Percentiles rank a stretch among this genome's conserved stretches.
Evolutionary conservation across 2,797 vertebrate species (phyloP).

Genomic region (Hoplostethus atlanticus): DNA sequence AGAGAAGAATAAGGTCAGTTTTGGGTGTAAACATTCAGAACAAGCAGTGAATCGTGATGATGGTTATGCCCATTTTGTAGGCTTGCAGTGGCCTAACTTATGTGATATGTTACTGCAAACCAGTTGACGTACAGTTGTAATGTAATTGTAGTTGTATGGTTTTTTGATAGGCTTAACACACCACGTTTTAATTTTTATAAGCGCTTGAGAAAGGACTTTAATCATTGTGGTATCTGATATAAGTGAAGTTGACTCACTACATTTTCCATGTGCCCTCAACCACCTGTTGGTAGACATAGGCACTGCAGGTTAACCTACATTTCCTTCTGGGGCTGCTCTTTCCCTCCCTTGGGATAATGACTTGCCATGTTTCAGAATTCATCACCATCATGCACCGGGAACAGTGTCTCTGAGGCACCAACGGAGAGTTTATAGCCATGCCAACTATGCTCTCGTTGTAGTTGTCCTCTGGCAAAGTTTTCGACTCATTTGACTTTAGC

Average conservation of each 20-base stretch:
- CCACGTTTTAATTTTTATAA: no score
- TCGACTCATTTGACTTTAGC: no score
- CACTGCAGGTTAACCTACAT: constrained; percentile 23
- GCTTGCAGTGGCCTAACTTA: not conserved
- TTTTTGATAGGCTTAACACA: no score
- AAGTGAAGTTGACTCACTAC: not conserved
- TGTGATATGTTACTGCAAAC: not conserved
- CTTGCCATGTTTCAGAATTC: constrained; percentile 26
- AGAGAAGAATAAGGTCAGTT: not conserved
- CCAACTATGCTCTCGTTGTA: not conserved
- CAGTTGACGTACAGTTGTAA: not conserved
- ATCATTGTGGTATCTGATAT: no score
- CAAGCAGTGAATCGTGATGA: not conserved
- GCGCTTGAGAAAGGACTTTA: no score
- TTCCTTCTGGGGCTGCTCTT: not conserved
- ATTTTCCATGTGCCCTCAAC: not conserved
- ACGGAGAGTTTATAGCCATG: not conserved
- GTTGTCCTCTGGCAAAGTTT: not conserved
- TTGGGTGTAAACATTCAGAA: not conserved
- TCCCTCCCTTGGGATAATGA: constrained; percentile 26
- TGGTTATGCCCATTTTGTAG: not conserved
- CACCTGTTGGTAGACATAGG: constrained; percentile 24
- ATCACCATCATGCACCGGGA: constrained; percentile 15
- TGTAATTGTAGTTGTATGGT: not conserved
- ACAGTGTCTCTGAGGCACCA: not conserved